phyloP scores from a whole-genome alignment of 2,113 vertebrate species.

The Salvelinus namaycush region DNA sequence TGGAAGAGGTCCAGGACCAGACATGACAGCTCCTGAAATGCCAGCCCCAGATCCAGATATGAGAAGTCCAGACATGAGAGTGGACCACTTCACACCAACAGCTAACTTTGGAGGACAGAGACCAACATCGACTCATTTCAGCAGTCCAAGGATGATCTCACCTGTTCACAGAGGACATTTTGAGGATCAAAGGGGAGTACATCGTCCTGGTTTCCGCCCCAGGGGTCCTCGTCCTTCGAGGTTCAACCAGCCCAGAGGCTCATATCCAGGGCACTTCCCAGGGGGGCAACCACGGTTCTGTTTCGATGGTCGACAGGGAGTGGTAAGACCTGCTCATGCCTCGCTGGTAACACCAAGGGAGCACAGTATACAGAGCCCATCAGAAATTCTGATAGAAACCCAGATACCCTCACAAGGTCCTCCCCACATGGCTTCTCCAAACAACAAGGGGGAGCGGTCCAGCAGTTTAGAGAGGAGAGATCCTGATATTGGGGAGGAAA shows the following conservation, averaged over 20 bases:
- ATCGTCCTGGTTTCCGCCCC: conserved; percentile 67
- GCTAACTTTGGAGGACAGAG: conserved; percentile 65
- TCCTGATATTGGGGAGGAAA: conserved; percentile 24
- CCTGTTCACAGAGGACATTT: conserved; percentile 66
- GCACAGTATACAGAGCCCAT: conserved; percentile 30
- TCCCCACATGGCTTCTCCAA: conserved; percentile 69
- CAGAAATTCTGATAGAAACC: conserved; percentile 51
- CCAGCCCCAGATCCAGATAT: not conserved
- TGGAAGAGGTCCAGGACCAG: not conserved
- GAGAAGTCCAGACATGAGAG: not conserved
- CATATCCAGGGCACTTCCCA: conserved; percentile 62
- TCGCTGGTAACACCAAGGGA: not conserved
- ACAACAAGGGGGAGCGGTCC: conserved; percentile 58
- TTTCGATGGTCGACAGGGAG: conserved; percentile 68
- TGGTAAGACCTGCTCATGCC: too few relatives aligned
- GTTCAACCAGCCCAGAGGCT: conserved; percentile 65
- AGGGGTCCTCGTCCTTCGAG: conserved; percentile 62
- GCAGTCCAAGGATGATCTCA: conserved; percentile 19
- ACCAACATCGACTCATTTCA: conserved; percentile 64
- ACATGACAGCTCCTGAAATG: not conserved
- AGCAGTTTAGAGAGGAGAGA: conserved; percentile 30
- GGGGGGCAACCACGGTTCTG: conserved; percentile 60
- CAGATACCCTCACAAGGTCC: conserved; percentile 68
- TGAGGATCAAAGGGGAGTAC: conserved; percentile 69
- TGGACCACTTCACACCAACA: conserved; percentile 23